Evolutionary conservation across 2,113 vertebrate genomes (phyloP).

Genomic region (Misgurnus mizolepis): DNA sequence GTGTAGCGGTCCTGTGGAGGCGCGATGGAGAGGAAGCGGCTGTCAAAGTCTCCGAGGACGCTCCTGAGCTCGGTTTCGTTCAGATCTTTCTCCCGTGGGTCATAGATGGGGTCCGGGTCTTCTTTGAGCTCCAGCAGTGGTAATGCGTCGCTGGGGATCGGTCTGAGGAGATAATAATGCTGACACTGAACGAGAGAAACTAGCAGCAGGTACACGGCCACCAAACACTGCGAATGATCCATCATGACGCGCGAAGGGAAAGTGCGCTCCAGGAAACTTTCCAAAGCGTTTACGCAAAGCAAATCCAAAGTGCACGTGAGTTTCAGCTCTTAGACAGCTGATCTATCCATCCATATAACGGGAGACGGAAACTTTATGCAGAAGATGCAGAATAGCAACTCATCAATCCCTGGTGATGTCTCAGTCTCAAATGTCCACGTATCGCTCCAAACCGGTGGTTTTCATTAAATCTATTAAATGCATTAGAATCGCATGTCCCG

Average conservation of each 20-base stretch:
- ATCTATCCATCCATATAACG: not conserved
- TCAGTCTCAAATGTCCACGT: not conserved
- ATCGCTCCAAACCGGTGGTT: not conserved
- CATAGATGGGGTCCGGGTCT: conserved; percentile 92
- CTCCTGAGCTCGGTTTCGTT: conserved; percentile 91
- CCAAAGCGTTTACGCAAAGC: not conserved
- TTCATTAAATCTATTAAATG: not conserved
- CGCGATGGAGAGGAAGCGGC: conserved; percentile 83
- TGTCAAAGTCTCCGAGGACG: conserved; percentile 89
- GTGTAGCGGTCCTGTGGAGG: conserved; percentile 82
- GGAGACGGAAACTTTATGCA: not conserved
- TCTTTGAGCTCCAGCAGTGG: conserved; percentile 93
- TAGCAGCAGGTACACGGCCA: conserved; percentile 80
- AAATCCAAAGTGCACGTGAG: not conserved
- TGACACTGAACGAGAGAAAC: conserved; percentile 86
- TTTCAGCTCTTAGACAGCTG: not conserved
- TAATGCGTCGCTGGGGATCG: conserved; percentile 93
- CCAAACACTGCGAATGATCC: conserved; percentile 78
- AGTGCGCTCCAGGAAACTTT: not conserved
- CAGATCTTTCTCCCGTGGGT: conserved; percentile 92
- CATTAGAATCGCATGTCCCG: not conserved
- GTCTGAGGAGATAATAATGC: conserved; percentile 93
- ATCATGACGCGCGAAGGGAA: conserved; percentile 59
- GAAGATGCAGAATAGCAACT: not conserved
- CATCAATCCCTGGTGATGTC: not conserved